These are phyloP conservation scores for Zoanthus gigantus DNA, from an alignment of 92 coral and sea anemone species.

Conservation along the genomic window DNA sequence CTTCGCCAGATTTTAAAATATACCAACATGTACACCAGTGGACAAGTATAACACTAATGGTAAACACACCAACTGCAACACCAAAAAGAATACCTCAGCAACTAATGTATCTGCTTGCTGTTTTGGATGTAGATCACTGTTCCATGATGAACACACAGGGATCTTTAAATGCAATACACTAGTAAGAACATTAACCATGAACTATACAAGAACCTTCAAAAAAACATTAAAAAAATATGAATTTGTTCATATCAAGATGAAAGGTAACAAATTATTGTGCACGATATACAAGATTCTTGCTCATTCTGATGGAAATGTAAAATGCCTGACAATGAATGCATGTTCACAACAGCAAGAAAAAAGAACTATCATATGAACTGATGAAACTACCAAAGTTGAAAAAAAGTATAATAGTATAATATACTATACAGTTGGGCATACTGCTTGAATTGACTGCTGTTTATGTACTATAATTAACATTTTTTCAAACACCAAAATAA, in stretches of 20 bases:
- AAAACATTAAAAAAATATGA: background rate
- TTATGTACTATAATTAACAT: background rate
- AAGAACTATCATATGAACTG: background rate
- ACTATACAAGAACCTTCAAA: background rate
- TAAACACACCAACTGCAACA: background rate
- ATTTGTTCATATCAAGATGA: background rate
- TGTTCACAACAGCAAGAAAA: background rate
- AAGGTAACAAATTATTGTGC: background rate
- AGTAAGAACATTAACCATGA: background rate
- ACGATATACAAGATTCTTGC: background rate
- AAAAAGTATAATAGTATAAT: background rate
- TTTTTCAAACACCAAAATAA: background rate
- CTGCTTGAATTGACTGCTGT: background rate
- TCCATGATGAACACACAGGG: background rate
- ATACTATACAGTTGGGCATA: background rate
- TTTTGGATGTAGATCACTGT: background rate
- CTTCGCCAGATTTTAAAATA: background rate
- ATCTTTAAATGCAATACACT: background rate
- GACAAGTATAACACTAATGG: background rate
- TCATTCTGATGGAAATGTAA: background rate
- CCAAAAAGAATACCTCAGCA: background rate
- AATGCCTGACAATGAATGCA: background rate
- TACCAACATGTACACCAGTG: background rate
- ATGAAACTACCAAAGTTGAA: background rate
- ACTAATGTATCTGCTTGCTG: background rate